Base-by-base conservation (phyloP, 2,797 vertebrate species). In the Helostoma temminkii region DNA sequence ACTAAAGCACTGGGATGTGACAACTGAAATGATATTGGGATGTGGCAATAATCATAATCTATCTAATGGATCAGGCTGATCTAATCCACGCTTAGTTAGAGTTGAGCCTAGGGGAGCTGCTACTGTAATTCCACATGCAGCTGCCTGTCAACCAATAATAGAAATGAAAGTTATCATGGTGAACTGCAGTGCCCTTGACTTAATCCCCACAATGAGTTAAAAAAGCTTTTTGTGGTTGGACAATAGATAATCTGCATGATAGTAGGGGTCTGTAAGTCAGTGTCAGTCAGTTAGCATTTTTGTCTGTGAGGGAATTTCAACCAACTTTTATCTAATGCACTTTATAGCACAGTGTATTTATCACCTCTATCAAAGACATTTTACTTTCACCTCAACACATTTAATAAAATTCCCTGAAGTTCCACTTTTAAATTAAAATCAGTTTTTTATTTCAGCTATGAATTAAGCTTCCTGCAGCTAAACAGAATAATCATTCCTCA, bases 131-230 rank as follows among this genome's bases (percentile, higher is more conserved):
- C 87, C 76, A 76, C 78, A 26, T 76, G 39, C 81, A 89, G 81
- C 81, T 60, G 82, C 76, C 32, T 69, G 69, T 73, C 70, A 58
- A 84, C 91, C 89, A 92, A 92, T 90, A 91, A 91, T 85, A 87
- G 79, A 81, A 92, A 92, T 93, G 74, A 87, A 91, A 83, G 77
- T 78, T 49, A 14, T 24, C n/a, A 74, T 36, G 63, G 54, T 30
- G 74, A 59, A 62, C 77, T 76, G 84, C 18, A n/a, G 41, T 9
- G 18, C 76, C 87, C 87, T 77, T 79, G 74, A 16, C 66, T 45
- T 93, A 91, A 93, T 93, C 91, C 85, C 58, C 10, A 9, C 81
- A 81, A 83, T 79, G 78, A 81, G 80, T 76, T 71, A 43, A 79
- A 65, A 82, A 69, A 73, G 68, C 76, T 76, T 81, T 73, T 63